Base-by-base conservation (phyloP, 2,113 vertebrate genomes). In the Cynopterus brachyotis region DNA sequence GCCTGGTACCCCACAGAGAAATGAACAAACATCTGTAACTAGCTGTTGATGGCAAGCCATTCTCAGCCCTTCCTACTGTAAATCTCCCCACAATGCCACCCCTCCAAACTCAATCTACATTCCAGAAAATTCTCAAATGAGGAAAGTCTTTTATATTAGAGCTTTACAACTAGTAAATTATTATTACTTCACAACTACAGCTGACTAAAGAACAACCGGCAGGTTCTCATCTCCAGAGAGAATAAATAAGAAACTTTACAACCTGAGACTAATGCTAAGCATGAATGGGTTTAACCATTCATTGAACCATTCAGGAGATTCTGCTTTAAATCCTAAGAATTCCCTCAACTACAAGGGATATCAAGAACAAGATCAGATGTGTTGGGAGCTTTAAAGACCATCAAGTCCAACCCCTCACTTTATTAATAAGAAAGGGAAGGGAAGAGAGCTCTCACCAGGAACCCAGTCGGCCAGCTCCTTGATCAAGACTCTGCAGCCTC, bases 141-240 rank as follows among this genome's bases (percentile, higher is more conserved):
- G 3, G 32, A 45, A 97, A 97, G 64, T 28, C 62, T 97, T 97
- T 97, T 96, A 92, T 96, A 92, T 96, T 85, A 80, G 89, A 95
- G 97, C 90, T 97, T 95, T 80, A 97, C 81, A 96, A 96, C 92
- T 0, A 1, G 64, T 97, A 89, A 98, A 92, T 88, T 95, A 67
- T 66, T 60, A 59, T 0, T 93, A 35, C 59, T 45, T 84, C 89
- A 69, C 11, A 93, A 97, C 96, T 89, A 92, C 42, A 97, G 94
- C 81, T 28, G 30, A 96, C 90, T 97, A 87, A 95, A 96, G 95
- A 98, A 98, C 95, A 98, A 98, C 80, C 85, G 96, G 85, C 89
- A 97, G 83, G 92, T 97, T 97, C 80, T 81, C 81, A 93, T 98
- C 95, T 91, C 95, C 89, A 96, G 95, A 96, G 64, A 96, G 83